phyloP scores from a whole-genome alignment of 2,888 invertebrate genomes.

The Horisme vitalbata region DNA sequence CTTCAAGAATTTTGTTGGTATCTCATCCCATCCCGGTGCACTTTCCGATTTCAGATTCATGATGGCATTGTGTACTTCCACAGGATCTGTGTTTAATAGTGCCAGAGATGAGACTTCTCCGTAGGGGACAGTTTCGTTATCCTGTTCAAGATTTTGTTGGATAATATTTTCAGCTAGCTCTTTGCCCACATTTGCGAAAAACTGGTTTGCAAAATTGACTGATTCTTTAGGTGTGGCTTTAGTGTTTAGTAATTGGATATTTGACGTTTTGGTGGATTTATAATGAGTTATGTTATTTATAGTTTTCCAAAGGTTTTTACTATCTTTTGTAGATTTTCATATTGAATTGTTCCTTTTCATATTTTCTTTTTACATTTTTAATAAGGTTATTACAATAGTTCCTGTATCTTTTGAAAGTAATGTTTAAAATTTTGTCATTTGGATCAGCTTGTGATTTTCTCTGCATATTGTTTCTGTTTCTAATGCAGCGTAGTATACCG shows the following conservation, averaged over 20 bases:
- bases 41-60: slow-evolving; percentile 15
- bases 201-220: not conserved
- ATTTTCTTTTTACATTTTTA: too few relatives aligned
- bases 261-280: not conserved
- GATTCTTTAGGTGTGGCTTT: not conserved
- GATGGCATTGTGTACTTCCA: slow-evolving; percentile 11
- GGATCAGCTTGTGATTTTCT: not conserved
- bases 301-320: slow-evolving; percentile 2
- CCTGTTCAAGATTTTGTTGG: too few relatives aligned
- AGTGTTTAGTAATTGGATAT: not conserved
- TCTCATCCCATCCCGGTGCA: slow-evolving; percentile 25
- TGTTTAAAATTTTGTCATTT: too few relatives aligned
- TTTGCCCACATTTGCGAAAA: not conserved
- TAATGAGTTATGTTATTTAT: slow-evolving; percentile 3
- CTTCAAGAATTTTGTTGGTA: slow-evolving; percentile 21
- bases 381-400: too few relatives aligned
- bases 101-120: slow-evolving; percentile 11
- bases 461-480: slow-evolving; percentile 6
- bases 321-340: not conserved
- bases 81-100: slow-evolving; percentile 11
- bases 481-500: slow-evolving; percentile 4
- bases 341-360: not conserved
- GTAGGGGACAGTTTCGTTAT: too few relatives aligned
- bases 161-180: not conserved
- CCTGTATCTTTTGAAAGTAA: too few relatives aligned